Evolutionary conservation across 2,888 invertebrate species (phyloP), one percentile per base, ranked within the genome.

Genomic region (Ernsta delagoae): DNA sequence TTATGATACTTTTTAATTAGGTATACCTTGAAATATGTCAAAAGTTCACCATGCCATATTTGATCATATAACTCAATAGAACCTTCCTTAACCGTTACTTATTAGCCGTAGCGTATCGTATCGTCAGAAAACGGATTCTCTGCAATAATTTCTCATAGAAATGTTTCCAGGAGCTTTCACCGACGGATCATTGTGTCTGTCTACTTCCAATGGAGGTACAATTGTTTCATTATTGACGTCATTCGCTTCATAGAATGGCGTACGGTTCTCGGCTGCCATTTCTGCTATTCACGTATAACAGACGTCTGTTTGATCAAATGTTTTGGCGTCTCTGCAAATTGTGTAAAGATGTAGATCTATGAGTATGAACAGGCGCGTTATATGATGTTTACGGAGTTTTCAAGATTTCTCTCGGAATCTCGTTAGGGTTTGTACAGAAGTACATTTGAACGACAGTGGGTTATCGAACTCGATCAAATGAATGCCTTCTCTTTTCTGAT

Each of bases 181-280:
- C 75, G 73, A 72, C 80, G 77, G 70, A 73, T 76, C 85, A 61
- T 50, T 45, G 56, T 36, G 12, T 50, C 12, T 50, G 48, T 41
- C 50, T 43, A 53, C 48, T 62, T 62, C 48, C 68, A 68, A 86
- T 88, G 84, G 84, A 83, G 83, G 77, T 75, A 77, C 83, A 75
- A 85, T 88, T 87, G 88, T 87, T 86, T 83, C 79, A 77, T 77
- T 77, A 75, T 75, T 85, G 85, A 84, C 86, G 86, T 87, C 85
- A 84, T 45, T 56, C 36, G 24, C 61, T 39, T 24, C 36, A 36
- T 41, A 48, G 36, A 57, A 57, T 50, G 56, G 24, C 73, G 74
- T 71, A 74, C 75, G 71, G 75, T 79, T 60, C 59, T 60, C 9
- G 45, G 54, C 61, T 41, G 41, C 41, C 9, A 41, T 41, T 41